Base-by-base conservation (phyloP, 1,140 invertebrate species). In the Drosophila lini region DNA sequence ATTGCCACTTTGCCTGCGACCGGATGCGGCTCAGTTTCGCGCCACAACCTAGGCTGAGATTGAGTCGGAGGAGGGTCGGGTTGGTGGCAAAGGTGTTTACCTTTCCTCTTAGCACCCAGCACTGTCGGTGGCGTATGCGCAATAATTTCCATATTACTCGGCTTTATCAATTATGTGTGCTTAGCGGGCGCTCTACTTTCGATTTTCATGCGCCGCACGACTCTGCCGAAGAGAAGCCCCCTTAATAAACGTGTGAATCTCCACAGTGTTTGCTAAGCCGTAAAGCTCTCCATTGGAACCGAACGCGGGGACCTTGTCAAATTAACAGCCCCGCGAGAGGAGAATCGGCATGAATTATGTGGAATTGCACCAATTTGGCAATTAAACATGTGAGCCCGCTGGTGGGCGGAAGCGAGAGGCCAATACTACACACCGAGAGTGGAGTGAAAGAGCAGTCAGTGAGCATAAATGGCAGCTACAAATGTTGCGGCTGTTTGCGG, bases 321-420 rank as follows among this genome's bases (percentile, higher is more conserved):
- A 74, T 55, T 34, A 71, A 50, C 69, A 71, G 22, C 44, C 52
- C 22, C 5, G 9, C 71, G 31, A 28, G 60, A 38, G 78, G 62
- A 59, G 56, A 59, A 32, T 16, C 50, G 50, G 67, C 65, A 78
- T 86, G 71, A 86, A 88, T 86, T 89, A 88, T 88, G 80, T 76
- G 67, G 84, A 86, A 89, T 86, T 86, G 83, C 84, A 86, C 83
- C 83, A 86, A 86, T 86, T 86, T 86, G 78, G 80, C 84, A 86
- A 86, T 86, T 86, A 86, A 89, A 80, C 84, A 88, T 86, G 69
- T 80, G 82, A 81, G 60, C 40, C 22, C 40, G 36, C 48, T 31
- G 64, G 70, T 50, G 69, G 78, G 68, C 67, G 67, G 64, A 48
- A 61, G 44, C 60, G 78, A 70, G 63, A 44, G 69, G 65, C 36